These are phyloP conservation scores for Sphaerodactylus townsendi DNA, from an alignment of 2,113 vertebrate genomes.

Conservation along the genomic window DNA sequence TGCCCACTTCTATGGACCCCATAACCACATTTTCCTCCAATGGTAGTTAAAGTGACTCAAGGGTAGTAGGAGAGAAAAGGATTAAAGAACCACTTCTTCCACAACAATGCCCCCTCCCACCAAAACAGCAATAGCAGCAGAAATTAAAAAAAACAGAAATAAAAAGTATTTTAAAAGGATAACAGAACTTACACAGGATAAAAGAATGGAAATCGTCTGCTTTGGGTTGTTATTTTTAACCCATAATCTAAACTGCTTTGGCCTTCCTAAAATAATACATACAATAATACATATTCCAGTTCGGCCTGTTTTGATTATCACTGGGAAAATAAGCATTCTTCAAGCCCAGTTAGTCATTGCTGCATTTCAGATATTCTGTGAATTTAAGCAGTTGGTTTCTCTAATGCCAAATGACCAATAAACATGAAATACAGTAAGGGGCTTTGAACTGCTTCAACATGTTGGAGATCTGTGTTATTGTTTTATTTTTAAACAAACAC, in stretches of 20 bases:
- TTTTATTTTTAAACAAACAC: no score
- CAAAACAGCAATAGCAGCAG: no score
- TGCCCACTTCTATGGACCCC: no score
- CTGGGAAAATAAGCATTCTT: neutral
- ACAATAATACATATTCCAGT: neutral
- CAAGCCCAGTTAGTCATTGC: neutral
- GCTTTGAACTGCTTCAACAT: neutral
- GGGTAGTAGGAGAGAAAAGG: no score
- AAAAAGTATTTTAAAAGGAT: no score
- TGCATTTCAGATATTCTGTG: neutral
- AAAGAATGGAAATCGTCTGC: neutral
- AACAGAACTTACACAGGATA: neutral
- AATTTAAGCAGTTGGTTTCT: neutral
- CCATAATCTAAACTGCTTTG: neutral
- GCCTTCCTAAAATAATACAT: neutral
- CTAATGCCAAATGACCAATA: constrained; percentile 3
- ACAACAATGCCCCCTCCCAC: no score
- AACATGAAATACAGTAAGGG: neutral
- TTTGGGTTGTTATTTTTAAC: neutral
- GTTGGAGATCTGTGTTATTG: neutral
- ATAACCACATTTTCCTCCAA: no score
- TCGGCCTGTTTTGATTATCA: neutral
- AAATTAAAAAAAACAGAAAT: no score
- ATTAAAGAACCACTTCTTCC: no score
- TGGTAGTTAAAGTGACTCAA: no score